Base-by-base conservation (phyloP, 2,113 vertebrate genomes). In the Myotis davidii region DNA sequence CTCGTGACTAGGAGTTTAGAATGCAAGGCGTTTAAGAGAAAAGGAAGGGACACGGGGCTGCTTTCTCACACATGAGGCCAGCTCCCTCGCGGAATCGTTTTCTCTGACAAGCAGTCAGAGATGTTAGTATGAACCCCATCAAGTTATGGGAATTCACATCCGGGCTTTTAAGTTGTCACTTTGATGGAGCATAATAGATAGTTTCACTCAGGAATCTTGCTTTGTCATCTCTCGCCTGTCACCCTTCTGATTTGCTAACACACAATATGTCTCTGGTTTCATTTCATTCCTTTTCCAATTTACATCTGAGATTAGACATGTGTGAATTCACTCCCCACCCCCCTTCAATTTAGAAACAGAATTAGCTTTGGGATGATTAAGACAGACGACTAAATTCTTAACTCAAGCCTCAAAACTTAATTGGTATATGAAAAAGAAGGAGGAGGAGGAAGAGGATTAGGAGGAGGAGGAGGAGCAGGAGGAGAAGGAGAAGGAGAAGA, bases 211-310 rank as follows among this genome's bases (percentile, higher is more conserved):
- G 50, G 48, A 64, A 23, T 81, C 48, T 54, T 85, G 54, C 17
- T 92, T 73, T 87, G 34, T 50, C 94, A 81, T 69, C 90, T 93
- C 90, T 90, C 21, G 84, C 37, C 91, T 96, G 93, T 78, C 94
- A 96, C 25, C 61, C 7, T 52, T 77, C 96, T 88, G 86, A 88
- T 45, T 86, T 85, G 64, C 11, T 27, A 52, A 79, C 39, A 86
- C 81, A 37, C 25, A 73, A 73, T 86, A 34, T 23, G 72, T 94
- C 85, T 89, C 74, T 25, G 27, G 69, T 78, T 95, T 97, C 89
- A 95, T 96, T 83, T 96, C 70, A 91, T 96, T 94, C 82, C 32
- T 70, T 95, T 94, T 95, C 86, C 86, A 86, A 52, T 91, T 97
- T 97, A 95, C 72, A 77, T 50, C 77, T 95, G 90, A 96, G 70